Evolutionary conservation across 2,888 invertebrate species (phyloP).

Genomic region (Leptothorax acervorum): DNA sequence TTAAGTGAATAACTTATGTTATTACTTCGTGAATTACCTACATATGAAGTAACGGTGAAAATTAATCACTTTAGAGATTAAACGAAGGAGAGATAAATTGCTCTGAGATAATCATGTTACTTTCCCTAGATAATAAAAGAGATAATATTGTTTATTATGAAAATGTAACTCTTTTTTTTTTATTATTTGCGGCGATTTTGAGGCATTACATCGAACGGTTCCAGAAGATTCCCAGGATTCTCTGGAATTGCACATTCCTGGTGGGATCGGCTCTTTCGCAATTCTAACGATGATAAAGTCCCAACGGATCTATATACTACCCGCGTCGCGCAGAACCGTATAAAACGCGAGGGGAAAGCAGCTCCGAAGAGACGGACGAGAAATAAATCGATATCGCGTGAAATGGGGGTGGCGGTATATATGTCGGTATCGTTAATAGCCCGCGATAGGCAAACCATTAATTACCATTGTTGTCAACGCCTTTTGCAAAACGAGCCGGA

Average conservation of each 20-base stretch:
- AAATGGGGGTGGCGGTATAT: neutral
- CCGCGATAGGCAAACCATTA: constrained; percentile 33
- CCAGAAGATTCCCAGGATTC: neutral
- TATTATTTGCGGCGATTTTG: neutral
- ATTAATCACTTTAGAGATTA: constrained; percentile 39
- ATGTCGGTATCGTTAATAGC: constrained; percentile 23
- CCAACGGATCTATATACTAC: neutral
- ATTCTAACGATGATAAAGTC: constrained; percentile 27
- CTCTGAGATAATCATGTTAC: neutral
- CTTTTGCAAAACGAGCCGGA: constrained; percentile 41
- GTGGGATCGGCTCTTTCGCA: constrained; percentile 5
- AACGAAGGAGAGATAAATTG: neutral
- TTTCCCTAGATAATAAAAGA: neutral
- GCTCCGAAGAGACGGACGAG: neutral
- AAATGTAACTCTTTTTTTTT: constrained; percentile 10
- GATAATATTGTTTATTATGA: neutral
- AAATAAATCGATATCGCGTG: constrained; percentile 31
- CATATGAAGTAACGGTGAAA: neutral
- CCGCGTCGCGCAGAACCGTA: neutral
- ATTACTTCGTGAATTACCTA: neutral
- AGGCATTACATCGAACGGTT: neutral
- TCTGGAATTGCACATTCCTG: neutral
- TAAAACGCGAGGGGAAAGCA: constrained; percentile 9
- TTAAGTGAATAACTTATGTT: neutral
- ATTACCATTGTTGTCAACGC: constrained; percentile 34